A percentile compares a stretch with the other conserved stretches of the same genome.
Conservation (phyloP, 2,113 vertebrate species). For the Cynopterus brachyotis region DNA sequence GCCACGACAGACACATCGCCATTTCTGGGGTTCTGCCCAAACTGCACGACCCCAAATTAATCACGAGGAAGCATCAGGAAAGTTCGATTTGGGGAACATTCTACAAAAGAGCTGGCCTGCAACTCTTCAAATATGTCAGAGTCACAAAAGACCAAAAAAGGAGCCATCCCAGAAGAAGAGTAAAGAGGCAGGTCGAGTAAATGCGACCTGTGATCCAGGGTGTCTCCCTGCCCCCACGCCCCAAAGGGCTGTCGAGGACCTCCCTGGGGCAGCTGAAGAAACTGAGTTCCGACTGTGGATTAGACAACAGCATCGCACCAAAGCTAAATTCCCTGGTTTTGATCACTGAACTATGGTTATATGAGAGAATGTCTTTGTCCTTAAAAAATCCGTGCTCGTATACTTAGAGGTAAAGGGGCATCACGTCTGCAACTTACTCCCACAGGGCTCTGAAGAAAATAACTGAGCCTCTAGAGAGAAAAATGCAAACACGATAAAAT, state of each 20-base stretch:
- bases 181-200: not conserved
- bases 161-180: not conserved
- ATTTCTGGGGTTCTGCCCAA: not conserved
- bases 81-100: not conserved
- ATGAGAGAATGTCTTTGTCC: not conserved
- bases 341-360: not conserved
- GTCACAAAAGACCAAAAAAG: not conserved
- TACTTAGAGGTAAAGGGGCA: not conserved
- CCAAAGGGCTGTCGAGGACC: accelerated
- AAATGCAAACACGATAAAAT: not conserved
- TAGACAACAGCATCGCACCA: not conserved
- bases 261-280: not conserved
- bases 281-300: not conserved
- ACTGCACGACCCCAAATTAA: not conserved
- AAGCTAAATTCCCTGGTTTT: not conserved
- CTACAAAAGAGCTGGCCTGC: not conserved
- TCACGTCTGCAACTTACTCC: not conserved
- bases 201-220: accelerated
- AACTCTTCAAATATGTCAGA: not conserved
- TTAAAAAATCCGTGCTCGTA: not conserved
- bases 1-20: not conserved
- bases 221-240: not conserved
- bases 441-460: not conserved
- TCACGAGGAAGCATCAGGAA: not conserved
- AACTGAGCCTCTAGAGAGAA: not conserved